Evolutionary conservation across 1,140 invertebrate species (phyloP), one percentile per base, ranked within the genome.

Genomic region (Bombus impatiens): DNA sequence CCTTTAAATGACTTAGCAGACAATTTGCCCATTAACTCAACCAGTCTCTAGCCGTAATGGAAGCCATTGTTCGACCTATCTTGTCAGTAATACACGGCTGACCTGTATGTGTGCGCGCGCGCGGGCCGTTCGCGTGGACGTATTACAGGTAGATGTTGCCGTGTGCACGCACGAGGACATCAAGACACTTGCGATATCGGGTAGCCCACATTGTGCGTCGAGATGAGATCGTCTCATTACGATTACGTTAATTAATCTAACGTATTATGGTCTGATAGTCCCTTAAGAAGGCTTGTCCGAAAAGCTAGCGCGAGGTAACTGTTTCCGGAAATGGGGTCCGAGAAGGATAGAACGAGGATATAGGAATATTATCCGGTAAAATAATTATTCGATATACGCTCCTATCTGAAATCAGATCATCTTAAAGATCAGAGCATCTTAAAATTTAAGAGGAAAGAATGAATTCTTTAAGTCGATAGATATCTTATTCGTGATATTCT

Each of bases 61-160:
- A 94, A 93, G 93, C 89, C 90, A 94, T 95, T 95, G 94, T 95
- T 95, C 92, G 91, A 93, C 89, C 92, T 94, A 94, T 94, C 92
- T 93, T 93, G 92, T 92, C 92, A 88, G 91, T 92, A 93, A 93
- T 93, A 94, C 92, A 92, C 86, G 86, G 82, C 78, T 78, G 84
- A 71, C 84, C 71, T 81, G n/a, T 68, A 10, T 8, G 37, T 53
- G 81, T 79, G 86, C 74, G 89, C 87, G 82, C 78, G 86, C 77
- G 85, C 79, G 59, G 35, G 65, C 70, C 25, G 40, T 8, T 32
- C 42, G 76, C 80, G 90, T 82, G 86, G 72, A 84, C 83, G 88
- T 89, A 89, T 89, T 88, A 78, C 88, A 89, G 88, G 88, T 87
- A 90, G 83, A 37, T 35, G 32, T 80, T 78, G 84, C 89, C 83